Evolutionary conservation across 2,113 vertebrate species (phyloP).

Genomic region (Thamnophis sirtalis): DNA sequence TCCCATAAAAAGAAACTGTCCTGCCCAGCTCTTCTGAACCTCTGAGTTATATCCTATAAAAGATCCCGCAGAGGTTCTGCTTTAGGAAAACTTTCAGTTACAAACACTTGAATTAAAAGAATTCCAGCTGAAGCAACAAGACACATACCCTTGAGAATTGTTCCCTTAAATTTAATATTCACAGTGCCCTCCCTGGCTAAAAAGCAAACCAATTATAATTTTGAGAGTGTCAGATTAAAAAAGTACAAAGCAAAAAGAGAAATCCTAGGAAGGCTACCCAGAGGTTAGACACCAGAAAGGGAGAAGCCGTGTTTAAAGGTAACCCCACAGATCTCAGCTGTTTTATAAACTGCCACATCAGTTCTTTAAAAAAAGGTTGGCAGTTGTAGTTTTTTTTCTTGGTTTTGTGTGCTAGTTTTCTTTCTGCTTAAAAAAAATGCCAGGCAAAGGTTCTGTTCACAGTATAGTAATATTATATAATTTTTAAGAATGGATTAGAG

Average conservation of each 20-base stretch:
- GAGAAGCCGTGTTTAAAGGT: background rate
- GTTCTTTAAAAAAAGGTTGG: background rate
- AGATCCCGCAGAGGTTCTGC: slow-evolving; percentile 38
- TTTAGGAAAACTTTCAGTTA: slow-evolving; percentile 16
- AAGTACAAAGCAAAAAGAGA: background rate
- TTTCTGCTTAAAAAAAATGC: background rate
- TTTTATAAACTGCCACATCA: slow-evolving; percentile 1
- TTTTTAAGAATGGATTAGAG: background rate
- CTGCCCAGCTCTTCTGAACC: slow-evolving; percentile 4
- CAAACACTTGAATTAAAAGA: slow-evolving; percentile 11
- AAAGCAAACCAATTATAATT: slow-evolving; percentile 27
- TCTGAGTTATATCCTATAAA: slow-evolving; percentile 39
- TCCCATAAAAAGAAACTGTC: slow-evolving; percentile 13
- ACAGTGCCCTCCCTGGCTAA: slow-evolving; percentile 41
- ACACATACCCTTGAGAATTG: background rate
- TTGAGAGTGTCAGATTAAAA: background rate
- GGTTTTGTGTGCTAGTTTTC: background rate
- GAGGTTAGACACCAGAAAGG: background rate
- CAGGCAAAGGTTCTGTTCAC: fast-evolving
- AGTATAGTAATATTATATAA: background rate
- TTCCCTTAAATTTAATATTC: slow-evolving; percentile 32
- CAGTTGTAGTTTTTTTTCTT: background rate
- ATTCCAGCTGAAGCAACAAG: slow-evolving; percentile 37
- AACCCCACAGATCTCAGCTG: background rate
- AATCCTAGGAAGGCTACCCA: background rate